Conservation (phyloP, 2,888 invertebrate genomes). For the Drosophila leonis region DNA sequence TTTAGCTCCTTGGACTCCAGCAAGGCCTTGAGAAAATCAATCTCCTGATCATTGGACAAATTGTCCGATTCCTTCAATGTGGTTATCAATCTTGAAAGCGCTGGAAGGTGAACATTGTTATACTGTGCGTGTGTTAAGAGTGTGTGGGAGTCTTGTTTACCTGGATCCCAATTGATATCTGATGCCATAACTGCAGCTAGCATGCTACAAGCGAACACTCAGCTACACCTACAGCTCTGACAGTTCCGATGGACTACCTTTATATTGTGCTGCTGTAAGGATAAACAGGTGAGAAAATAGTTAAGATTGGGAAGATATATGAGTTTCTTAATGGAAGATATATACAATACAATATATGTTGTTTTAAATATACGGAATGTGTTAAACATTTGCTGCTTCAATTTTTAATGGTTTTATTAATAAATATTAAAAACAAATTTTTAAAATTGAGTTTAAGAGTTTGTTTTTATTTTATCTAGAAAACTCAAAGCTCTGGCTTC, state of each 20-base stretch:
- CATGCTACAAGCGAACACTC: constrained; percentile 73
- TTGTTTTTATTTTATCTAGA: too few species aligned
- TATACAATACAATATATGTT: too few species aligned
- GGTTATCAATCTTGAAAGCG: constrained; percentile 91
- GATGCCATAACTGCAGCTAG: constrained; percentile 85
- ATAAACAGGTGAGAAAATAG: not conserved
- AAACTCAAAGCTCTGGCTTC: not conserved
- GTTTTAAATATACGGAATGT: too few species aligned
- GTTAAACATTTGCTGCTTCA: too few species aligned
- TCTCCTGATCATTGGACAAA: constrained; percentile 92
- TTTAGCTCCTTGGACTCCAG: constrained; percentile 95
- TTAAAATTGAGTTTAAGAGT: too few species aligned
- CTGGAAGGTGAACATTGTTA: constrained; percentile 85
- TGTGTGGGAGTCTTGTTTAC: constrained; percentile 62
- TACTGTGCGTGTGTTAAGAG: not conserved
- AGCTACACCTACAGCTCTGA: constrained; percentile 8
- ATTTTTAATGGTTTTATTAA: too few species aligned
- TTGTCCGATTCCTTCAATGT: constrained; percentile 93
- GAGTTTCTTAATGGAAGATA: too few species aligned
- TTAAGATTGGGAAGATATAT: too few species aligned
- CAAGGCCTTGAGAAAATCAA: constrained; percentile 93
- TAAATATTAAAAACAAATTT: too few species aligned
- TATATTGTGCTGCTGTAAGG: constrained; percentile 5
- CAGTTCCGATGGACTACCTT: not conserved
- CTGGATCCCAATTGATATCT: constrained; percentile 86